These are phyloP conservation scores for Andrena minutula DNA, from an alignment of 2,888 invertebrate species.

Conservation along the genomic window DNA sequence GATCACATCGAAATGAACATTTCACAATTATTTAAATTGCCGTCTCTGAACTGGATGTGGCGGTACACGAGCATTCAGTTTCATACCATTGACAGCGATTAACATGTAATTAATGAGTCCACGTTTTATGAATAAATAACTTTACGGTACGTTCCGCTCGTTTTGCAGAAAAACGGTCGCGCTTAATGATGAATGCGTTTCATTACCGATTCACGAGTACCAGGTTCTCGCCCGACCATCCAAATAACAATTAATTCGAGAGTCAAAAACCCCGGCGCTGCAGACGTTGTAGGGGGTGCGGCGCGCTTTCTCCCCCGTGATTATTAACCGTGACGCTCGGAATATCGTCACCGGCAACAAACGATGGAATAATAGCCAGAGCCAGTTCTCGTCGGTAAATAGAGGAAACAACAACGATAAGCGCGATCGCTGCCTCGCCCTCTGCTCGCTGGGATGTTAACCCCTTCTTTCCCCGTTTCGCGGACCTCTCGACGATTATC, in stretches of 20 bases:
- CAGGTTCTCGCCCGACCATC: slow-evolving; percentile 18
- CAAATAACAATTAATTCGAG: slow-evolving; percentile 50
- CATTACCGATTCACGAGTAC: slow-evolving; percentile 24
- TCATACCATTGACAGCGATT: slow-evolving; percentile 30
- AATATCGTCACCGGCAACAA: slow-evolving; percentile 52
- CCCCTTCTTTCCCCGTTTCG: background rate
- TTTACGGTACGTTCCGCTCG: background rate
- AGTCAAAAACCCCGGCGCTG: background rate
- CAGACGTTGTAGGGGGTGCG: slow-evolving; percentile 9
- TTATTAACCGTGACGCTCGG: slow-evolving; percentile 61
- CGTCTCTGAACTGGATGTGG: background rate
- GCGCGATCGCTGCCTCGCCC: slow-evolving; percentile 42
- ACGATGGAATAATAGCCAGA: slow-evolving; percentile 52
- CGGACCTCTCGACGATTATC: slow-evolving; percentile 42
- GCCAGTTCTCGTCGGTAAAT: slow-evolving; percentile 53
- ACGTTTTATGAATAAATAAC: slow-evolving; percentile 39
- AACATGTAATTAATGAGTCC: slow-evolving; percentile 32
- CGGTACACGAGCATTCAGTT: background rate
- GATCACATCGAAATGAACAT: background rate
- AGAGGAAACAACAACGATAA: slow-evolving; percentile 61
- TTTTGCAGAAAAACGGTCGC: background rate
- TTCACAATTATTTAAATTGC: slow-evolving; percentile 12
- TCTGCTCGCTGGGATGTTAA: slow-evolving; percentile 14
- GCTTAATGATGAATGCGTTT: slow-evolving; percentile 19
- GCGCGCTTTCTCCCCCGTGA: slow-evolving; percentile 42